These are phyloP conservation scores for Ylistrum balloti DNA, from an alignment of 1,140 invertebrate genomes.

Conservation along the genomic window DNA sequence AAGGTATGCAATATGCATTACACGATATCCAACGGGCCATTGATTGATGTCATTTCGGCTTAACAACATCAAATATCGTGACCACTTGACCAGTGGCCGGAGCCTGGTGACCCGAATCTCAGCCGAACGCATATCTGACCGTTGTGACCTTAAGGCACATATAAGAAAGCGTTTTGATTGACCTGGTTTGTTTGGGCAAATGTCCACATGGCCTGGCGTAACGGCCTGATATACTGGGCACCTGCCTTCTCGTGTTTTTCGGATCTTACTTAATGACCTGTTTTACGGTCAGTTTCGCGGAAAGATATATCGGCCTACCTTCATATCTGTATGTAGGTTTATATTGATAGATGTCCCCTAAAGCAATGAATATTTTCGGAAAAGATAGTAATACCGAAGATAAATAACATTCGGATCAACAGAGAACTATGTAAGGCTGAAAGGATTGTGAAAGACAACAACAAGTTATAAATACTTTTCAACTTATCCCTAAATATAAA, in stretches of 20 bases:
- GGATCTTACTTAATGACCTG: neutral
- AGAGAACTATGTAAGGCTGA: neutral
- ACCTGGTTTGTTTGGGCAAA: neutral
- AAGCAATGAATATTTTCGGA: neutral
- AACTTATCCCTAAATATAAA: neutral
- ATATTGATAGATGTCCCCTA: neutral
- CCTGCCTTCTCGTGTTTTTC: neutral
- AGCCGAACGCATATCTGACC: constrained; percentile 22
- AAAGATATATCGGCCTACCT: neutral
- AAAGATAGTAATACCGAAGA: neutral
- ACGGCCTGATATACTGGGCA: neutral
- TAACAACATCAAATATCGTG: neutral
- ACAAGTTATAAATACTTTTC: neutral
- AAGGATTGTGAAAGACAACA: neutral
- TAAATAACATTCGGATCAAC: neutral
- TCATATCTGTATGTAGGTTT: neutral
- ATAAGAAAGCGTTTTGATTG: neutral
- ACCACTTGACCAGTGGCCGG: constrained; percentile 12
- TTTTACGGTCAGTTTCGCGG: neutral
- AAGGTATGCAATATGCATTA: constrained; percentile 14
- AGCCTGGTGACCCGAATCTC: neutral
- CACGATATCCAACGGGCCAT: neutral
- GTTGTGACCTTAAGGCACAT: constrained; percentile 12
- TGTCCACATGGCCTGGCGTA: neutral
- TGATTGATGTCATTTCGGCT: neutral